These are phyloP conservation scores for Anas platyrhynchos DNA, from an alignment of 2,113 vertebrate genomes.

Conservation along the genomic window DNA sequence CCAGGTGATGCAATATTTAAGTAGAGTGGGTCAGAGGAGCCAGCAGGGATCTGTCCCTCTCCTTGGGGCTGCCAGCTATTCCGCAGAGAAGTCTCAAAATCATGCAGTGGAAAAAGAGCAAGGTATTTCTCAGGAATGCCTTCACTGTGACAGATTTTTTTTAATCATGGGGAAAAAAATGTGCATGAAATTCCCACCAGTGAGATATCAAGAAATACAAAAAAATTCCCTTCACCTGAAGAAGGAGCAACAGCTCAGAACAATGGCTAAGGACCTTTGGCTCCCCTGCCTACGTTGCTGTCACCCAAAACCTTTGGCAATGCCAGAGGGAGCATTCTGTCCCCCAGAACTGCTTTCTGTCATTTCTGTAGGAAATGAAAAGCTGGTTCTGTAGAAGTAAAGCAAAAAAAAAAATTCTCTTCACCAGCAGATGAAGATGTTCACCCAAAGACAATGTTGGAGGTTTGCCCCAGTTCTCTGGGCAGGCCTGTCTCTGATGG, in stretches of 20 bases:
- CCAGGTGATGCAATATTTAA: neutral
- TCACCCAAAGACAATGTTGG: neutral
- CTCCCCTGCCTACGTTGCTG: neutral
- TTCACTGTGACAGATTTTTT: neutral
- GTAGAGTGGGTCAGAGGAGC: neutral
- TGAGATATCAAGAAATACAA: neutral
- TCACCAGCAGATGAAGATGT: neutral
- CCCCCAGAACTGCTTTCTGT: neutral
- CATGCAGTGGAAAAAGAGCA: neutral
- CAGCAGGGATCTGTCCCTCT: neutral
- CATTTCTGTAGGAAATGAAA: neutral
- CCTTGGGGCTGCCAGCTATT: accelerated
- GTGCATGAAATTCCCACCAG: neutral
- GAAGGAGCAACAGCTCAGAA: neutral
- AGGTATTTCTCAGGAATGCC: neutral
- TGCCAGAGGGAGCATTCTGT: neutral
- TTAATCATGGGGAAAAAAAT: neutral
- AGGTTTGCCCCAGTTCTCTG: neutral
- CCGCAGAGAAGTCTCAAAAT: neutral
- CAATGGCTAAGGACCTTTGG: neutral
- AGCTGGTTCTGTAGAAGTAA: neutral
- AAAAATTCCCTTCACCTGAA: neutral
- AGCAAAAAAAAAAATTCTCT: neutral
- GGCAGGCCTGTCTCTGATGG: neutral
- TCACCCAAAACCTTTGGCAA: neutral